A percentile compares a stretch with the other conserved stretches of the same genome.
These are phyloP conservation scores for Drosophila obscura DNA, from an alignment of 1,140 invertebrate species.

Conservation along the genomic window DNA sequence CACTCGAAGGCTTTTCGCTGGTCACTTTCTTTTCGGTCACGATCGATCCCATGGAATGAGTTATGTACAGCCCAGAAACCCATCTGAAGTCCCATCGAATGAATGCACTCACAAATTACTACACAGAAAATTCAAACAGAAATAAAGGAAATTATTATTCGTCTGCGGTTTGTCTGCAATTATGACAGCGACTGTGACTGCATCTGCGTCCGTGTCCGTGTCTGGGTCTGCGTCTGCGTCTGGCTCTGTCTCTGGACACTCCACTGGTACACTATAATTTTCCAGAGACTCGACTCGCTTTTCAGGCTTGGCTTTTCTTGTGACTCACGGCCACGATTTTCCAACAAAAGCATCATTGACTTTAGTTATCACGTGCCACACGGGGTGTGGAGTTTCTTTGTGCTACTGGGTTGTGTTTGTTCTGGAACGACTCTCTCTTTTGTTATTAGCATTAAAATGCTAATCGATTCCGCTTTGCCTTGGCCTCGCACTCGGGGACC, in stretches of 20 bases:
- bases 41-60: slow-evolving; percentile 25
- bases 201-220: too few relatives aligned
- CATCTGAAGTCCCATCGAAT: not conserved
- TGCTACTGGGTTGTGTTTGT: slow-evolving; percentile 52
- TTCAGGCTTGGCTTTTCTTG: slow-evolving; percentile 18
- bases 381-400: slow-evolving; percentile 37
- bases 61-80: slow-evolving; percentile 22
- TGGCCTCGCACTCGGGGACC: slow-evolving; percentile 25
- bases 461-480: slow-evolving; percentile 61
- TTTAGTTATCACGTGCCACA: slow-evolving; percentile 41
- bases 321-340: slow-evolving; percentile 38
- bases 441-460: slow-evolving; percentile 67
- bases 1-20: slow-evolving; percentile 22
- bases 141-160: slow-evolving; percentile 69
- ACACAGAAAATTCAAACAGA: slow-evolving; percentile 19
- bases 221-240: too few relatives aligned
- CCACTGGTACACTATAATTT: slow-evolving; percentile 24
- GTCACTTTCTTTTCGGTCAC: slow-evolving; percentile 60
- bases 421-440: slow-evolving; percentile 34
- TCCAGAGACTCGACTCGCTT: slow-evolving; percentile 30
- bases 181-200: too few relatives aligned
- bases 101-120: slow-evolving; percentile 48
- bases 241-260: slow-evolving; percentile 7
- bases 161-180: slow-evolving; percentile 65
- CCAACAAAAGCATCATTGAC: slow-evolving; percentile 24